These are phyloP conservation scores for Drosophila infuscata DNA, from an alignment of 2,888 invertebrate genomes.

Conservation along the genomic window DNA sequence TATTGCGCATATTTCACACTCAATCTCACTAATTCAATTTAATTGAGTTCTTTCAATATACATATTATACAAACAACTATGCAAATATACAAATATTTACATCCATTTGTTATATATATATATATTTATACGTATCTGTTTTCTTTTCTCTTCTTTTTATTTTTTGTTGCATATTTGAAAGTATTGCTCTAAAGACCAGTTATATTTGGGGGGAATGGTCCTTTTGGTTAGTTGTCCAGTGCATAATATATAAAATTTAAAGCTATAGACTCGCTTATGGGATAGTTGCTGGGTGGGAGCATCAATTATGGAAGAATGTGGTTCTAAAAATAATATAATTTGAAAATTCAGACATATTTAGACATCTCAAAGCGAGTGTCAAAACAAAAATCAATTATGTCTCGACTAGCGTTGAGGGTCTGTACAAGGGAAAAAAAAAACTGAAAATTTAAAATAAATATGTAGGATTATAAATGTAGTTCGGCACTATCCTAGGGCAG, in stretches of 20 bases:
- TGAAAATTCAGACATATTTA: slow-evolving; percentile 36
- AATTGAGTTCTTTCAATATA: slow-evolving; percentile 50
- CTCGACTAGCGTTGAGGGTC: slow-evolving; percentile 26
- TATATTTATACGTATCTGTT: not conserved
- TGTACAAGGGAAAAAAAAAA: slow-evolving; percentile 15
- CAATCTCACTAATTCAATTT: slow-evolving; percentile 54
- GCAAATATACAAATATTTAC: slow-evolving; percentile 56
- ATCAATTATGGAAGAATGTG: slow-evolving; percentile 24
- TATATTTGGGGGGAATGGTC: slow-evolving; percentile 10
- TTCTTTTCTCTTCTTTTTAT: not conserved
- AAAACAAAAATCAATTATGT: slow-evolving; percentile 9
- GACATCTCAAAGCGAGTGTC: slow-evolving; percentile 12
- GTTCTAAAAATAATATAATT: slow-evolving; percentile 18
- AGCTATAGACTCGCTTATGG: slow-evolving; percentile 34
- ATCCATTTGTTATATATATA: slow-evolving; percentile 23
- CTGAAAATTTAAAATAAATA: slow-evolving; percentile 15
- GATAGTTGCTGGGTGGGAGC: slow-evolving; percentile 33
- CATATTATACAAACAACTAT: slow-evolving; percentile 52
- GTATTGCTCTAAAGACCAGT: slow-evolving; percentile 40
- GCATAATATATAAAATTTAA: slow-evolving; percentile 30
- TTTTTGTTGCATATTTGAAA: slow-evolving; percentile 20
- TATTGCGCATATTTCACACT: slow-evolving; percentile 69
- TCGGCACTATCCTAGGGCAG: slow-evolving; percentile 63
- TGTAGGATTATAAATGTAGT: slow-evolving; percentile 44
- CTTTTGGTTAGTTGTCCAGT: slow-evolving; percentile 25